Percentiles rank a stretch among this genome's conserved stretches.
These are phyloP conservation scores for Pyrochroa serraticornis DNA, from an alignment of 2,888 invertebrate species.

Conservation along the genomic window DNA sequence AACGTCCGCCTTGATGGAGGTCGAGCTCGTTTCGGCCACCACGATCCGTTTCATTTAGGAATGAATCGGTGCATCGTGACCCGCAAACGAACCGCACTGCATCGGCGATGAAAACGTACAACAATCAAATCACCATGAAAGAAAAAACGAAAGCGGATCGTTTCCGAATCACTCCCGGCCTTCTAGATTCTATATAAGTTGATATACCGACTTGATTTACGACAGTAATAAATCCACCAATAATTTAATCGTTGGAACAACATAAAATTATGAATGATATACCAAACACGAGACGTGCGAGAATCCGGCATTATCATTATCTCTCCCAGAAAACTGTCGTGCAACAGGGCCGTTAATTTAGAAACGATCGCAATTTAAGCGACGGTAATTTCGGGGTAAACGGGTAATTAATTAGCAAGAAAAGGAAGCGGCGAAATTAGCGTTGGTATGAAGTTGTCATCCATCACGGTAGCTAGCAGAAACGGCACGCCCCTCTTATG, in stretches of 20 bases:
- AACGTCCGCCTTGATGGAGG: too few species aligned
- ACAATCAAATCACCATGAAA: constrained; percentile 11
- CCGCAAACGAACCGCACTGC: not conserved
- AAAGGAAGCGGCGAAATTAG: too few species aligned
- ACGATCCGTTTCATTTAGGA: constrained; percentile 7
- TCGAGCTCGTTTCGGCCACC: not conserved
- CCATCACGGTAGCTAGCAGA: too few species aligned
- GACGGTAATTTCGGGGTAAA: too few species aligned
- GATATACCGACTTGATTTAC: too few species aligned
- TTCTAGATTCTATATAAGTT: too few species aligned
- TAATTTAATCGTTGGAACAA: not conserved
- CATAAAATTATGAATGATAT: constrained; percentile 18
- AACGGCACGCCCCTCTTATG: too few species aligned
- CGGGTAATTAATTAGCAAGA: too few species aligned
- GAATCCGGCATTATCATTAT: constrained; percentile 19
- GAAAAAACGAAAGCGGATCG: not conserved
- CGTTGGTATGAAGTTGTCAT: too few species aligned
- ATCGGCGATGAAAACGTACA: not conserved
- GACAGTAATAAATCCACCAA: too few species aligned
- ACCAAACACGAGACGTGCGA: constrained; percentile 5
- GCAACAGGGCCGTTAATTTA: not conserved
- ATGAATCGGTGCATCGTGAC: constrained; percentile 10
- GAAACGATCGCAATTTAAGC: too few species aligned
- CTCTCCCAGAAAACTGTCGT: constrained; percentile 22
- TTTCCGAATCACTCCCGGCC: constrained; percentile 9